phyloP scores from a whole-genome alignment of 2,797 vertebrate species.

The Neosilurus mollespiculum region DNA sequence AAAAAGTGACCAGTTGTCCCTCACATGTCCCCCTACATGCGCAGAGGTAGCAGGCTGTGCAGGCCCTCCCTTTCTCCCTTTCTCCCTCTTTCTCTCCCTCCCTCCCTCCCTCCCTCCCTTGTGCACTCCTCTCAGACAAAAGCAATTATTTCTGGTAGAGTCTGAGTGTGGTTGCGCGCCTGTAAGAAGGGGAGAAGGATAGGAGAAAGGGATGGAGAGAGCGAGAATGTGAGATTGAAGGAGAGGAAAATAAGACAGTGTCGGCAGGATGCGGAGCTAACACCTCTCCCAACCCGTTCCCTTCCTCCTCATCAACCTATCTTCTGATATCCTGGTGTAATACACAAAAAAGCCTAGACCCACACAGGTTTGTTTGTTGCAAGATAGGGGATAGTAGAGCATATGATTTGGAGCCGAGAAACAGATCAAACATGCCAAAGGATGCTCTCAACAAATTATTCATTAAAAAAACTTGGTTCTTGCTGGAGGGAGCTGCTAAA shows the following conservation, averaged over 20 bases:
- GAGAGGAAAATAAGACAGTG: slow-evolving; percentile 75
- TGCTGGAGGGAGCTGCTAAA: slow-evolving; percentile 14
- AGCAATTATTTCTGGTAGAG: slow-evolving; percentile 94
- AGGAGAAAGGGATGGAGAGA: slow-evolving; percentile 72
- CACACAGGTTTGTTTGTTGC: slow-evolving; percentile 1
- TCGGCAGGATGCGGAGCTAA: slow-evolving; percentile 66
- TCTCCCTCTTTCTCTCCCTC: background rate
- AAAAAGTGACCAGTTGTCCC: slow-evolving; percentile 79
- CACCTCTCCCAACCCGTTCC: slow-evolving; percentile 65
- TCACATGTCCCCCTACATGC: slow-evolving; percentile 77
- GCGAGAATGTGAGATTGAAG: slow-evolving; percentile 75
- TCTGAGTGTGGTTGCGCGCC: slow-evolving; percentile 79
- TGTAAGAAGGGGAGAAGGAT: slow-evolving; percentile 66
- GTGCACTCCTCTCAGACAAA: slow-evolving; percentile 86
- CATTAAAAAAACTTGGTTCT: no score
- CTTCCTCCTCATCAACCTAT: slow-evolving; percentile 52
- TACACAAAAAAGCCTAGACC: slow-evolving; percentile 29
- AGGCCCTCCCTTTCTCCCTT: slow-evolving; percentile 63
- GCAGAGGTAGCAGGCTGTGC: slow-evolving; percentile 72
- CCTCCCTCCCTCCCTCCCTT: slow-evolving; percentile 58
- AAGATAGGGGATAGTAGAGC: background rate
- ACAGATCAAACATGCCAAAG: slow-evolving; percentile 20
- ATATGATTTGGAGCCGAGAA: slow-evolving; percentile 8
- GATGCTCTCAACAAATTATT: slow-evolving; percentile 25
- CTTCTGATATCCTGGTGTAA: slow-evolving; percentile 24